A percentile compares a stretch with the other conserved stretches of the same genome.
These are phyloP conservation scores for Castor canadensis DNA, from an alignment of 2,113 vertebrate species.

Conservation along the genomic window DNA sequence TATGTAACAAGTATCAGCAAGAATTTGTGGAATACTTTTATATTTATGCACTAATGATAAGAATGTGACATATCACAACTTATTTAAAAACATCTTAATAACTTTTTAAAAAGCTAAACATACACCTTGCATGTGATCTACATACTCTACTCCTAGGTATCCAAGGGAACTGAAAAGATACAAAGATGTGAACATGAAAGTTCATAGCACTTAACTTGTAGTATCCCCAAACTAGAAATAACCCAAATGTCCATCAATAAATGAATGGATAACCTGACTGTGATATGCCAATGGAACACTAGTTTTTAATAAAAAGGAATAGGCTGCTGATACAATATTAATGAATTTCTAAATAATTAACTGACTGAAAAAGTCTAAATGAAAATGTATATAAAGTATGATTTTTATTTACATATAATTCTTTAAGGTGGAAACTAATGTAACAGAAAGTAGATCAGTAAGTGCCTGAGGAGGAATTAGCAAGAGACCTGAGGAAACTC, in stretches of 20 bases:
- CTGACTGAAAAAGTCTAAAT: not conserved
- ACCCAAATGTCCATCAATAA: not conserved
- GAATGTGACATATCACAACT: not conserved
- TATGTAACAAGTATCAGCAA: not conserved
- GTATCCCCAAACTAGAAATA: not conserved
- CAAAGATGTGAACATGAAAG: not conserved
- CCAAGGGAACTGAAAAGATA: slow-evolving; percentile 28
- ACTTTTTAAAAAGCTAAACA: not conserved
- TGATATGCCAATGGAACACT: not conserved
- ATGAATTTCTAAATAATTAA: slow-evolving; percentile 1
- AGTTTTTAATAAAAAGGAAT: not conserved
- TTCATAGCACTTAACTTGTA: not conserved
- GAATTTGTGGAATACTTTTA: not conserved
- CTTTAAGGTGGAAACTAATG: not conserved
- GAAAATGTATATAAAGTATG: not conserved
- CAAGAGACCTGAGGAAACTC: not conserved
- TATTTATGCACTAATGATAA: not conserved
- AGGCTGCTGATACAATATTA: not conserved
- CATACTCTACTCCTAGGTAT: not conserved
- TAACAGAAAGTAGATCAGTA: slow-evolving; percentile 18
- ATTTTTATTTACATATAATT: not conserved
- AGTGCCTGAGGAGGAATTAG: not conserved
- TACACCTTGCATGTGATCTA: not conserved
- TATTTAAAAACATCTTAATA: not conserved
- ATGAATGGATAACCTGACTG: not conserved